Conservation (phyloP, 2,113 vertebrate genomes). For the Edolisoma coerulescens region DNA sequence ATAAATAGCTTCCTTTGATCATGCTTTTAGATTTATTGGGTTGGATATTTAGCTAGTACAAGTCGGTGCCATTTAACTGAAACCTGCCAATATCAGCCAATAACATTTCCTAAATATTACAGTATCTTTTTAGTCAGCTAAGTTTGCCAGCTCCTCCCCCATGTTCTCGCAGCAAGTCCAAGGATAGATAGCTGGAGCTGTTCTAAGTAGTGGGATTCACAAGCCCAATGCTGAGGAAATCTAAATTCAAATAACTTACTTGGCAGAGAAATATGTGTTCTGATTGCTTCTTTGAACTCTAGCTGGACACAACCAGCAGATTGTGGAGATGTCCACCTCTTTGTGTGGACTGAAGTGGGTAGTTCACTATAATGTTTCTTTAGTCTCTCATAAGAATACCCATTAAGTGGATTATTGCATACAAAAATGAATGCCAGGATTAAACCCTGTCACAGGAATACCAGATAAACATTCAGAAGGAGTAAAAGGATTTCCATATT, state of each 20-base stretch:
- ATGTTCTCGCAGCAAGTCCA: background rate
- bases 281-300: background rate
- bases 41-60: background rate
- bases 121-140: background rate
- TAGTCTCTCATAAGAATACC: background rate
- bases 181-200: background rate
- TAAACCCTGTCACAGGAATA: background rate
- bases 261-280: background rate
- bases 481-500: background rate
- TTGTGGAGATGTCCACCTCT: background rate
- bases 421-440: background rate
- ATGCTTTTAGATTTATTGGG: background rate
- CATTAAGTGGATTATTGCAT: background rate
- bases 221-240: background rate
- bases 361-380: background rate
- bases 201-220: background rate
- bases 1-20: background rate
- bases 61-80: background rate
- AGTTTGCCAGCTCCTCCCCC: background rate
- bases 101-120: background rate
- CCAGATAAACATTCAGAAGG: background rate
- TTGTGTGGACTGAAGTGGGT: background rate
- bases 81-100: background rate
- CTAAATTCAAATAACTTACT: background rate
- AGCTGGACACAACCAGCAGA: background rate